phyloP scores from a whole-genome alignment of 1,140 invertebrate genomes.

The Drosophila equinoxialis region DNA sequence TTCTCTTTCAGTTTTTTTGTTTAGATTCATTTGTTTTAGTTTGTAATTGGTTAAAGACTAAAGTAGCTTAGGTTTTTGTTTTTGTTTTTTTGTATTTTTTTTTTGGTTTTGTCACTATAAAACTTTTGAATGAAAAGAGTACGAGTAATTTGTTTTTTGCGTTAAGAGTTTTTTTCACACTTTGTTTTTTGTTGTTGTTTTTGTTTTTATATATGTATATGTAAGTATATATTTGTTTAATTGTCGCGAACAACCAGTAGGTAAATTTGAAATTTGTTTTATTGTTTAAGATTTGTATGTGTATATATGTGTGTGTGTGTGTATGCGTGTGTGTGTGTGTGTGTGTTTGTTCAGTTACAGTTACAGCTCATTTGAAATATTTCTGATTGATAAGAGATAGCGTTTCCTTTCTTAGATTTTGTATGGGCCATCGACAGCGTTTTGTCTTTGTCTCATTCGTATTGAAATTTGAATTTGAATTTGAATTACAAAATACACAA shows the following conservation, averaged over 20 bases:
- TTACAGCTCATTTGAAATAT: slow-evolving; percentile 19
- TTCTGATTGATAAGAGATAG: slow-evolving; percentile 21
- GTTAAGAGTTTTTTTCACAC: slow-evolving; percentile 19
- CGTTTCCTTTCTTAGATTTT: slow-evolving; percentile 2
- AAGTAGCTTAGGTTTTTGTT: slow-evolving; percentile 4
- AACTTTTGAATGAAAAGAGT: slow-evolving; percentile 50
- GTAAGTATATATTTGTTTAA: slow-evolving; percentile 51
- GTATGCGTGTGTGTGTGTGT: slow-evolving; percentile 28
- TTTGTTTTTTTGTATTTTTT: slow-evolving; percentile 3
- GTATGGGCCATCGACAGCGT: slow-evolving; percentile 21
- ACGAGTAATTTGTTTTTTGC: slow-evolving; percentile 26
- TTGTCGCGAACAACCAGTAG: slow-evolving; percentile 63
- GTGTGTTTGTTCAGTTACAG: slow-evolving; percentile 2
- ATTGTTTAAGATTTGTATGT: slow-evolving; percentile 9
- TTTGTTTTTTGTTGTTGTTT: slow-evolving; percentile 37
- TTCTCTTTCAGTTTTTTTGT: slow-evolving; percentile 8
- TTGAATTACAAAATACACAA: not conserved
- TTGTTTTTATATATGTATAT: slow-evolving; percentile 15
- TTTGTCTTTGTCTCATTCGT: not conserved
- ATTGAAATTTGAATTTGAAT: too few species aligned
- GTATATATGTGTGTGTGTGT: not conserved
- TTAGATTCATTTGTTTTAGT: slow-evolving; percentile 2
- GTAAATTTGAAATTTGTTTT: slow-evolving; percentile 39
- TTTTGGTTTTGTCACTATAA: slow-evolving; percentile 13
- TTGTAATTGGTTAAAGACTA: slow-evolving; percentile 9